Percentiles rank a stretch among this genome's conserved stretches.
Conservation (phyloP, 2,113 vertebrate species). For the Agelaius tricolor region DNA sequence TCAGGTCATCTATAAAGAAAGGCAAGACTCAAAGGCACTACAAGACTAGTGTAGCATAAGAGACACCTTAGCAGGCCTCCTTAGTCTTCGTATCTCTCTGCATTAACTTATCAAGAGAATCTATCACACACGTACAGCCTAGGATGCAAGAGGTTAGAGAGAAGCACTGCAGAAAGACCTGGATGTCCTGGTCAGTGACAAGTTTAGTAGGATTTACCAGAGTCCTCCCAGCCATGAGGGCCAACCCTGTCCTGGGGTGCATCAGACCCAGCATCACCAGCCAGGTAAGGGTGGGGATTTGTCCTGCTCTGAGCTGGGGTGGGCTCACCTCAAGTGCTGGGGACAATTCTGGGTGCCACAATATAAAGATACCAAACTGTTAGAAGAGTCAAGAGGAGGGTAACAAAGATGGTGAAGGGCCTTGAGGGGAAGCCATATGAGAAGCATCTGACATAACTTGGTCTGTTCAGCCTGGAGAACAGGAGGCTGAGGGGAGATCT, state of each 20-base stretch:
- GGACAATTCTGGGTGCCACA: neutral
- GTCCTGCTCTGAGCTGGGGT: fast-evolving
- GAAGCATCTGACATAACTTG: neutral
- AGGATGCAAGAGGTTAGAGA: neutral
- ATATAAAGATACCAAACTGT: neutral
- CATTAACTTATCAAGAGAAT: neutral
- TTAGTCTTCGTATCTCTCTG: neutral
- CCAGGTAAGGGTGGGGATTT: fast-evolving
- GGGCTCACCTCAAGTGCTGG: fast-evolving
- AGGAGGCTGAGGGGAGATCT: neutral
- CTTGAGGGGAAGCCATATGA: fast-evolving
- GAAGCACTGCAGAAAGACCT: neutral
- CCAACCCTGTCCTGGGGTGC: fast-evolving
- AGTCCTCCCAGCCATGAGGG: neutral
- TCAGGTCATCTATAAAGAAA: neutral
- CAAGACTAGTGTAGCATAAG: neutral
- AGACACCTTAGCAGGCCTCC: neutral
- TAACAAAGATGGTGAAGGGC: neutral
- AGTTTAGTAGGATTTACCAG: neutral
- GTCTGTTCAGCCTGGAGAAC: neutral
- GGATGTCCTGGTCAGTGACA: fast-evolving
- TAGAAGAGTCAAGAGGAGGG: neutral
- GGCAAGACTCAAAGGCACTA: neutral
- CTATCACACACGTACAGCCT: neutral
- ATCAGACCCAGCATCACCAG: neutral